Conservation (phyloP, 2,113 vertebrate species). For the Sialia sialis region DNA sequence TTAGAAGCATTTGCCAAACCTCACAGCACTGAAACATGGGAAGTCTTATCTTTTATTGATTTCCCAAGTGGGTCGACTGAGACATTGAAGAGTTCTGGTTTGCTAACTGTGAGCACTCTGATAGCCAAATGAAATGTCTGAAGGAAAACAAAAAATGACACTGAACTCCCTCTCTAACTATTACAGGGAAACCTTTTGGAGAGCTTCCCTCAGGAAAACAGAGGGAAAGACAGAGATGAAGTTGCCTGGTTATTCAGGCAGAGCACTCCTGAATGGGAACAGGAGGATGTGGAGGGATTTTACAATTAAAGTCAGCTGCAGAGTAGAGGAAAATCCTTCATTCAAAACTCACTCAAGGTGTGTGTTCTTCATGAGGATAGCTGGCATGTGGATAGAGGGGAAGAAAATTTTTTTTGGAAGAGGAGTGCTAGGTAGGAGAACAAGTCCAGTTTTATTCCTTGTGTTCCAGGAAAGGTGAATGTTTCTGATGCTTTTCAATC, state of each 20-base stretch:
- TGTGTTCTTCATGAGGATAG: not conserved
- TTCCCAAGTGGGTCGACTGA: not conserved
- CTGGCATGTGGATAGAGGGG: not conserved
- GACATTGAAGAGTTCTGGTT: not conserved
- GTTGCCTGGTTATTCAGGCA: not conserved
- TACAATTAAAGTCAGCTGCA: not conserved
- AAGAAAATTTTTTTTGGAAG: not conserved
- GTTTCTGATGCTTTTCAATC: not conserved
- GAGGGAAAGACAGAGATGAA: not conserved
- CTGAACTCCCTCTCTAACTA: not conserved
- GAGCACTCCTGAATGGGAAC: not conserved
- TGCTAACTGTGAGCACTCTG: not conserved
- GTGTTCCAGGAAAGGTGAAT: not conserved
- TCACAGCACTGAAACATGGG: not conserved
- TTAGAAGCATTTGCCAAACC: not conserved
- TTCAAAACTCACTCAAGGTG: accelerated
- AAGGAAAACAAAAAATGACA: not conserved
- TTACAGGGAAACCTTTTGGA: not conserved
- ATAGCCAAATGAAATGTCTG: not conserved
- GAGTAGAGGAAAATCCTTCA: not conserved
- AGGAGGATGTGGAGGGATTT: not conserved
- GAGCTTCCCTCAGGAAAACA: not conserved
- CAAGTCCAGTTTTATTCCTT: not conserved
- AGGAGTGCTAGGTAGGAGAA: not conserved
- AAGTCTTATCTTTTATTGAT: constrained; percentile 14